These are phyloP conservation scores for Steromphala cineraria DNA, from an alignment of 2,888 invertebrate species.

Conservation along the genomic window DNA sequence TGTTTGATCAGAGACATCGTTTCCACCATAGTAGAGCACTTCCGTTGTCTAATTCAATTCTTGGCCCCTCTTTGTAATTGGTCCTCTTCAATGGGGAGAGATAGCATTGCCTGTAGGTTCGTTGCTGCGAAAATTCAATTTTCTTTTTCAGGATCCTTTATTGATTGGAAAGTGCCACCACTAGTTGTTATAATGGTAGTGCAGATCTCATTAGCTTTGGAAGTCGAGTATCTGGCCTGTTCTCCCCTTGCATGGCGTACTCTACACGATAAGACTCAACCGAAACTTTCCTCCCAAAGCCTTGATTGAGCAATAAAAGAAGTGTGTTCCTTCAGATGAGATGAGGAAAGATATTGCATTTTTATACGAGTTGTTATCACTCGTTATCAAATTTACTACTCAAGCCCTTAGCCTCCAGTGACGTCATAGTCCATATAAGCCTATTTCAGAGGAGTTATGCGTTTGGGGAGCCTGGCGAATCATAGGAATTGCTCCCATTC, in stretches of 20 bases:
- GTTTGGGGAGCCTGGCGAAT: neutral
- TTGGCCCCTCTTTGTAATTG: conserved; percentile 25
- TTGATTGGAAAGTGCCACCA: conserved; percentile 6
- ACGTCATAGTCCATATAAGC: neutral
- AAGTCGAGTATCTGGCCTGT: neutral
- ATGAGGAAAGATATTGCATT: neutral
- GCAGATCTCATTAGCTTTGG: neutral
- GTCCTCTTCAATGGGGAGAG: conserved; percentile 20
- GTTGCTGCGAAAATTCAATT: conserved; percentile 25
- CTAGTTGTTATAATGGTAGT: neutral
- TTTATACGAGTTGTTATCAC: neutral
- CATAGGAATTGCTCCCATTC: neutral
- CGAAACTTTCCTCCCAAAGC: neutral
- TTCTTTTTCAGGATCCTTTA: conserved; percentile 16
- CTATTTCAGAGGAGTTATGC: neutral
- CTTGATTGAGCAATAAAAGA: neutral
- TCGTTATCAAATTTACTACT: neutral
- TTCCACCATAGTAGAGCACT: conserved; percentile 20
- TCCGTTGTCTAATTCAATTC: conserved; percentile 25
- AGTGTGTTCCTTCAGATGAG: neutral
- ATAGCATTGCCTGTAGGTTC: conserved; percentile 23
- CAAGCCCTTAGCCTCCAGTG: neutral
- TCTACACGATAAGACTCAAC: neutral
- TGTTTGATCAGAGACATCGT: conserved; percentile 10
- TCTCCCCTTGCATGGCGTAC: neutral